Base-by-base conservation (phyloP, 2,888 invertebrate species). In the Dastarcus helophoroides region DNA sequence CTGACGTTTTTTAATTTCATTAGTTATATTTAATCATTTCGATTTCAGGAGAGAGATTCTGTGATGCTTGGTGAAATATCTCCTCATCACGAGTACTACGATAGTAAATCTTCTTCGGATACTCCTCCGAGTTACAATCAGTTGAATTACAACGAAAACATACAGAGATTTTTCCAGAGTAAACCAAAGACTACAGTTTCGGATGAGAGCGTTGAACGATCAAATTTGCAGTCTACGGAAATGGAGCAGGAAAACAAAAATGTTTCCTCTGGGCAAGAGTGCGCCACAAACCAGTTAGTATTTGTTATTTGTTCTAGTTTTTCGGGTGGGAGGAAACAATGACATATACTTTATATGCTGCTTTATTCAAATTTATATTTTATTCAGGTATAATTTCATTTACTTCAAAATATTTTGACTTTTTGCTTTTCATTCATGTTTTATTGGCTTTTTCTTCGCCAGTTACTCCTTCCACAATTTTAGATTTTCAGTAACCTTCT, bases 21-120 rank as follows among this genome's bases (percentile, higher is more conserved):
- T 23, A 23, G 7, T 7, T 17, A 17, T 17, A 7, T 17, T 17
- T 7, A 17, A 17, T 17, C n/a, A 12, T 6, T 28, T 28, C 10
- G 4, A 19, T 19, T 65, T 28, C 58, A 81, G 72, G 83, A 84
- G 56, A 68, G 76, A 14, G 83, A 79, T 54, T 84, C 82, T 1
- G 79, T 80, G 12, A 82, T 86, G 77, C 63, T 86, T 7, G 84
- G 85, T 4, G 82, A 79, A 50, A 83, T 86, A 44, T 86, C 85
- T 1, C 85, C 85, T 0, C 83, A 85, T 54, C 82, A 83, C 47
- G 84, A 84, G 31, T 76, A 76, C 54, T 76, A 69, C 46, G 81
- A 81, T 47, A 79, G 81, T 58, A 82, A 81, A 57, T 79, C 81
- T 7, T 82, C 83, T 14, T 75, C 76, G 0, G 83, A 79, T 48